Base-by-base conservation (phyloP, 1,140 invertebrate species). In the Stratiolaelaps scimitus region DNA sequence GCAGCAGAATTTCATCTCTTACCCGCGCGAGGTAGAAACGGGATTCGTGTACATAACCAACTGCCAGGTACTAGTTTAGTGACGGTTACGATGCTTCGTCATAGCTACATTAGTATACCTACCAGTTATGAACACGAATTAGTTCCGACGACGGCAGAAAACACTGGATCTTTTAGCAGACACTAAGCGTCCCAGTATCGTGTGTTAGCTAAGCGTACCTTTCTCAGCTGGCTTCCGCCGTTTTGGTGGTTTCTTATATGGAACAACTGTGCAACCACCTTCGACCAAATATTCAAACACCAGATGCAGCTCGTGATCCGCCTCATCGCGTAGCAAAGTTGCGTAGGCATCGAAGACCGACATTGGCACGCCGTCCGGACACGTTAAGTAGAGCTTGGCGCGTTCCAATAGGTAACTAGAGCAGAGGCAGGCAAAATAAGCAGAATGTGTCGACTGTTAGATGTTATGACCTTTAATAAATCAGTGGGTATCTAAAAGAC, bases 251-350 rank as follows among this genome's bases (percentile, higher is more conserved):
- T 34, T 15, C 26, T 34, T 15, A 34, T 29, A 60, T n/a, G 53
- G 53, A 60, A 34, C 20, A 6, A 60, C 53, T 26, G 26, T 60
- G 26, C 26, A 26, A 10, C 53, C 23, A 2, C 15, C 26, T 6
- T 60, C 23, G 17, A 60, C 26, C 1, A 60, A 23, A 60, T 60
- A 60, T 60, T 60, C 53, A 10, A 29, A 60, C 26, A 60, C 15
- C 15, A 23, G 34, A 60, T 60, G 34, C 4, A 60, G 2, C 20
- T 60, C 53, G 10, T 15, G 34, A 60, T 60, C 53, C 15, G 26
- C 53, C 2, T 26, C 17, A 60, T 60, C 2, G 10, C 53, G 53
- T 15, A 26, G 6, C 2, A 60, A 2, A 26, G 34, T 23, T 6
- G 26, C 34, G 10, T 26, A 60, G 2, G 53, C 53, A 2, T 60